Evolutionary conservation across 1,140 invertebrate genomes (phyloP), one percentile per base, ranked within the genome.

Genomic region (Carposina sasakii): DNA sequence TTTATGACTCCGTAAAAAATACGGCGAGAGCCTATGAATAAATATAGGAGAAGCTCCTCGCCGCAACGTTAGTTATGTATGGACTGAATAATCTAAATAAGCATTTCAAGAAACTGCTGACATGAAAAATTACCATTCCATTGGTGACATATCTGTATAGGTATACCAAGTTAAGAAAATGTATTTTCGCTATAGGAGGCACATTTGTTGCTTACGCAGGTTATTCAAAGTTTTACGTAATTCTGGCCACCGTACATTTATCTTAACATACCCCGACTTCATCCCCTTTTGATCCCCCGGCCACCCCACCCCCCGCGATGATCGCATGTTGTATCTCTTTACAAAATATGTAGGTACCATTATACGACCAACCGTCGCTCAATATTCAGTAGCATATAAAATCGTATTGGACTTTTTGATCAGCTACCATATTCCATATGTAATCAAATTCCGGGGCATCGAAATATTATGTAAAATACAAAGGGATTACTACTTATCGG

Each of bases 331-430:
- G 37, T 40, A 49, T 48, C 49, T 61, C 57, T 37, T 63, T 57
- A 53, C 60, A 60, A 64, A 64, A 64, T 61, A 63, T 59, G 50
- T 54, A 28, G 19, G 19, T 30, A 48, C 22, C 16, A 44, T 48
- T 39, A 40, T 36, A 47, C 49, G 48, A 31, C 44, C 30, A 54
- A 45, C 62, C 63, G 58, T 58, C 65, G 58, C 66, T 77, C 76
- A 72, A 72, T 76, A 79, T 77, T 76, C 74, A 77, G 67, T 76
- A 68, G 70, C 72, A 70, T 76, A 76, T 72, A 74, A 75, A 76
- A 79, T 55, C 60, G 58, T 63, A 72, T 68, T 56, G 66, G 72
- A 72, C 63, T 76, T 76, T 75, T 74, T 71, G 70, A 75, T 75
- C 67, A 63, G 63, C 59, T 55, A 67, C 59, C 62, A 60, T 63